phyloP scores from a whole-genome alignment of 2,113 vertebrate genomes.

The Callipepla californica region DNA sequence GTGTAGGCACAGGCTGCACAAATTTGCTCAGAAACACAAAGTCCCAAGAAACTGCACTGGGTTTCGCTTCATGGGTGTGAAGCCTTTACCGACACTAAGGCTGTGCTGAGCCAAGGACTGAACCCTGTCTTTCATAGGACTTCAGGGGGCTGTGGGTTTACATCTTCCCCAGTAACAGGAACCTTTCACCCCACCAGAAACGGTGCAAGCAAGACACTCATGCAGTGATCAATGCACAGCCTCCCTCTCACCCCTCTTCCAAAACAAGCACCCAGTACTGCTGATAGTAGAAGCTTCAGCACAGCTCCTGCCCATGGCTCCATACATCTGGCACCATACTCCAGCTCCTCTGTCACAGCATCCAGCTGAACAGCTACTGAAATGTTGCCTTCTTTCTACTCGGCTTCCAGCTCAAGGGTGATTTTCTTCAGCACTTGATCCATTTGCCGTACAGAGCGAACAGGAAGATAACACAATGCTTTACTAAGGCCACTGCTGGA shows the following conservation, averaged over 20 bases:
- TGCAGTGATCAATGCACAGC: accelerated
- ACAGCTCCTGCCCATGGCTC: neutral
- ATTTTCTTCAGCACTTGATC: neutral
- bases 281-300: neutral
- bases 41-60: neutral
- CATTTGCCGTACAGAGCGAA: neutral
- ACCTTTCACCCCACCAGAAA: neutral
- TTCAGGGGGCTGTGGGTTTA: neutral
- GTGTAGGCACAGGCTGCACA: neutral
- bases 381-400: neutral
- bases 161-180: neutral
- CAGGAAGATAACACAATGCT: neutral
- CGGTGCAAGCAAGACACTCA: accelerated
- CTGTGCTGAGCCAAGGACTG: neutral
- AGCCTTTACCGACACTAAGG: neutral
- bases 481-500: neutral
- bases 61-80: neutral
- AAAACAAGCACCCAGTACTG: neutral
- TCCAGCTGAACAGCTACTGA: neutral
- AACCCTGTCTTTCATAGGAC: neutral
- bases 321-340: neutral
- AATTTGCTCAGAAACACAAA: neutral
- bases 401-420: neutral
- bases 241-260: neutral
- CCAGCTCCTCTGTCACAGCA: neutral